Base-by-base conservation (phyloP, 2,888 invertebrate genomes). In the Torymus auratus region DNA sequence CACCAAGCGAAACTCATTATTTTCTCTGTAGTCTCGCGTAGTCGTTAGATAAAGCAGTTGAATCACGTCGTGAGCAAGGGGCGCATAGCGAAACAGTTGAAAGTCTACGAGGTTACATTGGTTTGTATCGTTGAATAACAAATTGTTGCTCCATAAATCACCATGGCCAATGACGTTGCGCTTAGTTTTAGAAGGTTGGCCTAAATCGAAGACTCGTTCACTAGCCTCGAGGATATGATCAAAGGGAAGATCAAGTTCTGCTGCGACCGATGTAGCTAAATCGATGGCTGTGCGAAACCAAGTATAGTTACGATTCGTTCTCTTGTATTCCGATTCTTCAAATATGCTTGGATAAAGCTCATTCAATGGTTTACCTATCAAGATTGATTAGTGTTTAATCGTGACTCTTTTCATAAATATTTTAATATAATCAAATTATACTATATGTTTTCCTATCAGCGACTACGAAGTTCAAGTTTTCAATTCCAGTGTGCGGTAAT, bases 121-220 rank as follows among this genome's bases (percentile, higher is more conserved):
- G 72, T 60, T 10, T 0, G 7, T 10, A 1, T 15, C 28, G 15
- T 78, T 56, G 60, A 82, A 82, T 13, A 82, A 14, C 0, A 82
- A 2, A 28, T 82, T 82, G 41, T 52, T 74, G 56, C 74, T 71
- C 82, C 82, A 82, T 5, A 82, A 56, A 53, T 82, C 80, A 13
- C 80, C 82, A 56, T 82, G 82, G 17, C 62, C 62, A 7, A 80
- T 12, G 1, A 82, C 82, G 94, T 82, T 82, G 50, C 73, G 55
- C 17, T 78, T 80, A 0, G 11, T 72, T 12, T 90, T 94, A 91
- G 17, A 94, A 5, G 80, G 74, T 17, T 7, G 1, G n/a, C 23
- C 14, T 12, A 80, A 17, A 56, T 83, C 82, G 53, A 83, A 86
- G 7, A 89, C 78, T 3, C 82, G 62, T 1, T 86, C 73, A 62